Base-by-base conservation (phyloP, 2,797 vertebrate species). In the Acomys russatus region DNA sequence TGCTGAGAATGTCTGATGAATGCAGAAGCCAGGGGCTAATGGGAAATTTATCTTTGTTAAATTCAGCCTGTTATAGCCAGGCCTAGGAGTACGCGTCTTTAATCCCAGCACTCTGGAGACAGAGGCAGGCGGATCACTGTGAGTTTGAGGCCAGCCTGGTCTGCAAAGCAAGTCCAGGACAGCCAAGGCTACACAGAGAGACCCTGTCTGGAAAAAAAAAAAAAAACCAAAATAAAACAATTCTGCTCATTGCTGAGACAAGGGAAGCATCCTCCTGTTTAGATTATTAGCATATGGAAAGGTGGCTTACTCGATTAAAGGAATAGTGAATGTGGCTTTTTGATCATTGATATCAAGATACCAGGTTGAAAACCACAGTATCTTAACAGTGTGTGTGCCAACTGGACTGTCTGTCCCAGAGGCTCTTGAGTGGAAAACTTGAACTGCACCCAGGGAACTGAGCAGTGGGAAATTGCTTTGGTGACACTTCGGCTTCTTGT, bases 221-320 rank as follows among this genome's bases (percentile, higher is more conserved):
- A 44, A 44, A 44, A 44, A 44, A 3, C 44, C 44, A 44, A 44
- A 44, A 4, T 4, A 44, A 44, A 44, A 44, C 44, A 44, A 44
- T 96, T 92, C 44, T 97, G 33, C 28, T 93, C n/a, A 68, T 93
- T 96, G 66, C 94, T 93, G 80, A 49, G 93, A 87, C 25, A 59
- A 64, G 66, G 51, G 56, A 85, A 30, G 44, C 63, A 79, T 63
- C 90, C 68, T 96, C 11, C 71, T 92, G n/a, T 94, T 92, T 92
- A 78, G 95, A 92, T 73, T 22, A 78, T 94, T 85, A 94, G 63
- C 85, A 90, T 68, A 12, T 93, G 63, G 63, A 44, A 97, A 90
- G 92, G 93, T 7, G 28, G 76, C 87, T 94, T 96, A 94, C 49
- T 95, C 87, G 95, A 93, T 96, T 94, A 95, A 78, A 92, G 97